Conservation (phyloP, 1,140 invertebrate species). For the Ips typographus region DNA sequence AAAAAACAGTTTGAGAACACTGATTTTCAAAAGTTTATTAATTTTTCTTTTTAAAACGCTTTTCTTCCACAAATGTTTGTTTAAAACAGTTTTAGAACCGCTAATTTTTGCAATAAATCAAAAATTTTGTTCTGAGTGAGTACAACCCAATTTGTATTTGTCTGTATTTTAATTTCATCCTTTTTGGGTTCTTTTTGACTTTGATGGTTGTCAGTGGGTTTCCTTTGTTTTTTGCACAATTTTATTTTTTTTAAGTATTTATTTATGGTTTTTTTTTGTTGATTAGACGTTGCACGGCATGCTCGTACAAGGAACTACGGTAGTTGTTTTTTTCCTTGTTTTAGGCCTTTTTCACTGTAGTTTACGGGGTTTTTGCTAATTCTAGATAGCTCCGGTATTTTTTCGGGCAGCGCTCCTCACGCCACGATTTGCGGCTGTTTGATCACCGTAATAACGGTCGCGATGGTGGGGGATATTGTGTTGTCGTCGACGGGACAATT, state of each 20-base stretch:
- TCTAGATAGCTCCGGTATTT: conserved; percentile 35
- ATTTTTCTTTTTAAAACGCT: too few relatives aligned
- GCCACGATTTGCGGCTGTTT: conserved; percentile 74
- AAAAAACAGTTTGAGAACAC: too few relatives aligned
- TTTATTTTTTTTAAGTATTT: conserved; percentile 34
- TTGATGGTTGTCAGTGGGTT: too few relatives aligned
- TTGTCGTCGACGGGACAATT: conserved; percentile 62
- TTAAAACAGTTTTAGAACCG: too few relatives aligned
- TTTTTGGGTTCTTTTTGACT: conserved; percentile 38
- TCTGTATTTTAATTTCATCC: too few relatives aligned
- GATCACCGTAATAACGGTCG: conserved; percentile 66
- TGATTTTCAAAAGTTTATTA: too few relatives aligned
- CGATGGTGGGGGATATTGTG: conserved; percentile 70
- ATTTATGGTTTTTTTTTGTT: conserved; percentile 36
- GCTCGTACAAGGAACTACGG: conserved; percentile 30
- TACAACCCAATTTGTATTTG: too few relatives aligned
- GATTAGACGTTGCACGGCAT: conserved; percentile 34
- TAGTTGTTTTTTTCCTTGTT: conserved; percentile 38
- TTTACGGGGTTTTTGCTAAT: too few relatives aligned
- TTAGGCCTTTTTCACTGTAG: background rate
- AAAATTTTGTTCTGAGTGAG: too few relatives aligned
- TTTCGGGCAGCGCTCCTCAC: conserved; percentile 66
- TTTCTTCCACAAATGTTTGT: too few relatives aligned
- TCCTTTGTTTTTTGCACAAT: conserved; percentile 47
- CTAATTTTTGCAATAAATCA: too few relatives aligned